Percentiles rank a stretch among this genome's conserved stretches.
Evolutionary conservation across 2,888 invertebrate genomes (phyloP).

Genomic region (Apamea anceps): DNA sequence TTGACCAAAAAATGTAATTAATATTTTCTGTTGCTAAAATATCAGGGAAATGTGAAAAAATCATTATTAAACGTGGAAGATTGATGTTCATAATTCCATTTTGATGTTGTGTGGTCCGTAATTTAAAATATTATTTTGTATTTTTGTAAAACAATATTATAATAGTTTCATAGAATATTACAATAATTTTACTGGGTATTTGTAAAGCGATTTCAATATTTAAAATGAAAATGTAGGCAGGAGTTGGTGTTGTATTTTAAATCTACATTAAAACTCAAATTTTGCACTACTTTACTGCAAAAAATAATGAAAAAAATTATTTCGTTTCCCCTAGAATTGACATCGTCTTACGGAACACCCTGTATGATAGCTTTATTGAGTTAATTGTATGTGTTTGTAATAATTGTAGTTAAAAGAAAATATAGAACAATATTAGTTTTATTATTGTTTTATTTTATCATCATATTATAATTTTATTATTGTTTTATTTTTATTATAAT

Average conservation of each 20-base stretch:
- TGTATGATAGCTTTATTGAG: not conserved
- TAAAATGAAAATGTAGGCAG: too few species aligned
- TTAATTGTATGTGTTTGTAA: slow-evolving; percentile 21
- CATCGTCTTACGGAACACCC: slow-evolving; percentile 1
- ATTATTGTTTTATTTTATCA: slow-evolving; percentile 17
- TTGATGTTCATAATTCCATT: not conserved
- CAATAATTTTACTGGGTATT: not conserved
- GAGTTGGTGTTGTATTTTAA: not conserved
- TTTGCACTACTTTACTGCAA: too few species aligned
- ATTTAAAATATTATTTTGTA: not conserved
- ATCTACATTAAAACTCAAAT: too few species aligned
- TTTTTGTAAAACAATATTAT: slow-evolving; percentile 22
- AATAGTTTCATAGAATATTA: not conserved
- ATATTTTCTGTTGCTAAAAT: not conserved
- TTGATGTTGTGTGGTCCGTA: not conserved
- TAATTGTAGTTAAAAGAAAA: slow-evolving; percentile 15
- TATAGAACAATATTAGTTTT: slow-evolving; percentile 33
- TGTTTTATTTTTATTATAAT: too few species aligned
- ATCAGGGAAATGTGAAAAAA: not conserved
- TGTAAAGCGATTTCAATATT: slow-evolving; percentile 2
- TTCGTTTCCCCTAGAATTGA: not conserved
- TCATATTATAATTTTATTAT: too few species aligned
- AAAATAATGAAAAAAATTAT: too few species aligned
- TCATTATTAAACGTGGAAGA: not conserved
- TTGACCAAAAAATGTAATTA: not conserved